These are phyloP conservation scores for Pachyseris speciosa DNA, from an alignment of 64 coral and sea anemone species.

Conservation along the genomic window DNA sequence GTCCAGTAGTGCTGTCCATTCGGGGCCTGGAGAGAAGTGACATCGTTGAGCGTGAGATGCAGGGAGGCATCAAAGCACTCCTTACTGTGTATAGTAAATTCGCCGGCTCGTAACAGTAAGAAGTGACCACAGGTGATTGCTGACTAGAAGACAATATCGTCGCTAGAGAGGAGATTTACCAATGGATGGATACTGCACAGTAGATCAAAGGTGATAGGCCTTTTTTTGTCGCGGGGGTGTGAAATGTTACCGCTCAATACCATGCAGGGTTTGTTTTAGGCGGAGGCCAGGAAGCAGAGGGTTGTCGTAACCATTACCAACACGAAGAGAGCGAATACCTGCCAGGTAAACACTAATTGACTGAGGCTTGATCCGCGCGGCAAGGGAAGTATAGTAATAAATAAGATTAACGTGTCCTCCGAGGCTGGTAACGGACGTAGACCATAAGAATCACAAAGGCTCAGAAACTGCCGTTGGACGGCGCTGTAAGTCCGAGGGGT, in stretches of 20 bases:
- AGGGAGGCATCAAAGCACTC: not conserved
- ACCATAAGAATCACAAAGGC: not conserved
- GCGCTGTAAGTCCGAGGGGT: not conserved
- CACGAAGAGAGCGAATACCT: not conserved
- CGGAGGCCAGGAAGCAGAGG: too few species aligned
- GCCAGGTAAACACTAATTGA: not conserved
- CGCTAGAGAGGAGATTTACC: too few species aligned
- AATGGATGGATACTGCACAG: not conserved
- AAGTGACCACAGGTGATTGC: too few species aligned
- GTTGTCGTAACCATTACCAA: not conserved
- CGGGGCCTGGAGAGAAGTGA: not conserved
- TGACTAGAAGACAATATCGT: too few species aligned
- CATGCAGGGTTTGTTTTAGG: too few species aligned
- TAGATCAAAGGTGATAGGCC: conserved; percentile 4
- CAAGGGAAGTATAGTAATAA: conserved; percentile 7
- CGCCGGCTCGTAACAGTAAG: not conserved
- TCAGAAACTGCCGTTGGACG: not conserved
- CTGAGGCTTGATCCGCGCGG: not conserved
- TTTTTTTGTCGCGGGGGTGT: too few species aligned
- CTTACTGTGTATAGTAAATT: not conserved
- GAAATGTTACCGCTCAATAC: too few species aligned
- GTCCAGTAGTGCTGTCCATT: not conserved
- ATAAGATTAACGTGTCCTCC: conserved; percentile 21
- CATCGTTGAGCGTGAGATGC: not conserved
- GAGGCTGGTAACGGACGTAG: not conserved